These are phyloP conservation scores for Amiota communis DNA, from an alignment of 2,888 invertebrate genomes.

Conservation along the genomic window DNA sequence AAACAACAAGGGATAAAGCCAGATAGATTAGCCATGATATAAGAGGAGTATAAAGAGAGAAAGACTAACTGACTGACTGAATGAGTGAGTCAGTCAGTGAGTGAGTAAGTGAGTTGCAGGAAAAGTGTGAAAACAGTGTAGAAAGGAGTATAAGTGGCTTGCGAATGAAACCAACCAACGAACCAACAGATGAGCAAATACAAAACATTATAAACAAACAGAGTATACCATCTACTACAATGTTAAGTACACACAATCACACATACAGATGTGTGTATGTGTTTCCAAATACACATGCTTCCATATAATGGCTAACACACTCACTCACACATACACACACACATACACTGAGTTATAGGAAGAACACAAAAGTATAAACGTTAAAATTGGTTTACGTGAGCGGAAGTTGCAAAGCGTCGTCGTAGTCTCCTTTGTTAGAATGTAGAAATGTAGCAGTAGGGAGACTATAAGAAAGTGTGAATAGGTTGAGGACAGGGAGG, in stretches of 20 bases:
- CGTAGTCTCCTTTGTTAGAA: not conserved
- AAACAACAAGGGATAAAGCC: conserved; percentile 30
- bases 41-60: not conserved
- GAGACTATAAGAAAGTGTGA: not conserved
- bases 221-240: conserved; percentile 31
- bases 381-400: conserved; percentile 56
- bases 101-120: not conserved
- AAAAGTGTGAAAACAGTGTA: conserved; percentile 19
- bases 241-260: conserved; percentile 38
- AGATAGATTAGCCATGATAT: not conserved
- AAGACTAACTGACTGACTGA: not conserved
- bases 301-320: conserved; percentile 5
- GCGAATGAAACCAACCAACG: conserved; percentile 39
- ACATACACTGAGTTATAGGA: conserved; percentile 10
- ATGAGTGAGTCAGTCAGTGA: not conserved
- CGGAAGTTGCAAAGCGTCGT: conserved; percentile 18
- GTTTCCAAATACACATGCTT: conserved; percentile 16
- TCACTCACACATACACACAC: conserved; percentile 24
- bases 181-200: conserved; percentile 61
- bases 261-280: conserved; percentile 13
- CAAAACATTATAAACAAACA: conserved; percentile 68
- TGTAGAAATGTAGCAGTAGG: not conserved
- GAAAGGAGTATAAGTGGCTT: conserved; percentile 39
- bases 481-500: not conserved
- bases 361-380: conserved; percentile 55